Base-by-base conservation (phyloP, 2,113 vertebrate species). In the Ursus arctos region DNA sequence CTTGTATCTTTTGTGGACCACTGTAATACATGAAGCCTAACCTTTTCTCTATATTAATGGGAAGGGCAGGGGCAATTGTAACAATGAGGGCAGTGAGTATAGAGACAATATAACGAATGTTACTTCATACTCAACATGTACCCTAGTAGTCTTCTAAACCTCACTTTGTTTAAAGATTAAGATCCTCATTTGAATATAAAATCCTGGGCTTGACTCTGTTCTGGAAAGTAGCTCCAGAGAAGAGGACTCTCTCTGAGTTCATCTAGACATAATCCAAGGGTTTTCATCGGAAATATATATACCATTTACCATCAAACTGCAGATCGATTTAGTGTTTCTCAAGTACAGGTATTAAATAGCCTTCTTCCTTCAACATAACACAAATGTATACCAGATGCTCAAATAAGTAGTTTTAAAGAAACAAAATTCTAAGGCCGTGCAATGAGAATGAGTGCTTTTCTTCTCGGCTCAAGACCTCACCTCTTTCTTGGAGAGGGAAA, bases 311-410 rank as follows among this genome's bases (percentile, higher is more conserved):
- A 51, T 79, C 40, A 82, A 92, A 79, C 0, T 53, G 61, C 26
- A 53, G 33, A 91, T 94, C 47, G 92, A 59, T 26, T 88, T 72
- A 47, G n/a, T 63, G 43, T 53, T 91, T 87, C 81, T 87, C 40
- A 91, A 82, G 67, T 47, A 61, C 19, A 49, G 13, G 51, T 63
- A 87, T 69, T 69, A n/a, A 79, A 84, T 6, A 89, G 47, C 5
- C 53, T 26, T 7, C 9, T 57, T 83, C 11, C 61, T 15, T 71
- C 83, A 79, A 51, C 7, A 83, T 26, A 69, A 71, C 36, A 53
- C 76, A 91, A 82, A 84, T 22, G 13, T 18, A 1, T 19, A 24
- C 63, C 15, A 53, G 13, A 14, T 53, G 14, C 13, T 53, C 51
- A 53, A 63, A 51, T 4, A 51, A 59, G 28, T 7, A 65, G 49